phyloP scores from a whole-genome alignment of 2,113 vertebrate species.

The Labeo catla region DNA sequence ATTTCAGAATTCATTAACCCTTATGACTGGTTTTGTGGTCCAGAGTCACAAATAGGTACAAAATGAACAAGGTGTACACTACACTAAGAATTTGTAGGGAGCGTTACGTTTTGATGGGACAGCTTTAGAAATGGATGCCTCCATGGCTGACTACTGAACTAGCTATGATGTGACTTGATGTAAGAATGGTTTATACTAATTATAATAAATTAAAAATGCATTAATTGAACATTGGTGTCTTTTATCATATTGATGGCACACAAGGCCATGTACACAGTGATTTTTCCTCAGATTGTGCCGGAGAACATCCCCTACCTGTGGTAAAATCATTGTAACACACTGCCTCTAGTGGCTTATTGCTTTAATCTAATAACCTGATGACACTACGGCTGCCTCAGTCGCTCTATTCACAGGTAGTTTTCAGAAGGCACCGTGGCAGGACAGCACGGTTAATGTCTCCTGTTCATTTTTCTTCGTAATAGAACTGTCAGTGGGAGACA shows the following conservation, averaged over 20 bases:
- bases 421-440: constrained; percentile 30
- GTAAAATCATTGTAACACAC: constrained; percentile 19
- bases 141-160: background rate
- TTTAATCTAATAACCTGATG: background rate
- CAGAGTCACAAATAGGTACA: no score
- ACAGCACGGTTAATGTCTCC: constrained; percentile 28
- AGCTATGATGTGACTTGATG: background rate
- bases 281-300: background rate
- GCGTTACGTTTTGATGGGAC: background rate
- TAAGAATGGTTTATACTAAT: background rate
- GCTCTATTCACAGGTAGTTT: constrained; percentile 35
- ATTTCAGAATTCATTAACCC: no score
- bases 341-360: constrained; percentile 7
- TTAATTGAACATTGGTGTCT: background rate
- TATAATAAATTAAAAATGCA: background rate
- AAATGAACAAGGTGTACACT: background rate
- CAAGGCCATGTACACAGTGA: background rate
- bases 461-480: constrained; percentile 50
- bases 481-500: constrained; percentile 40
- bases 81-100: background rate
- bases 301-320: background rate
- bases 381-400: background rate
- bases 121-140: background rate
- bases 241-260: background rate
- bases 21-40: no score